Evolutionary conservation across 2,113 vertebrate genomes (phyloP).

Genomic region (Indicator indicator): DNA sequence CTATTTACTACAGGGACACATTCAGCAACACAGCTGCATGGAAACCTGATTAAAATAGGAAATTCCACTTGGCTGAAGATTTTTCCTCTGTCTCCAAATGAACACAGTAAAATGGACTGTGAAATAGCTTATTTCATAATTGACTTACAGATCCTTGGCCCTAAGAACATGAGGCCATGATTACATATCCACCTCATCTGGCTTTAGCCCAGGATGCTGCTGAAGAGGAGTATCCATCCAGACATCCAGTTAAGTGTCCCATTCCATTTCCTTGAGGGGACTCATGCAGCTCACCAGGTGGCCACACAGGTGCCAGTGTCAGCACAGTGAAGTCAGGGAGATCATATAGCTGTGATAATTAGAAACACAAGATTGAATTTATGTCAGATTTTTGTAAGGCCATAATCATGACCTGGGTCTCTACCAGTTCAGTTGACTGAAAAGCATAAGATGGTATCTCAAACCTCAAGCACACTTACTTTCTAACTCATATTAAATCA

Average conservation of each 20-base stretch:
- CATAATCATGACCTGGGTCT: background rate
- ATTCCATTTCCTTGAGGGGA: rapidly evolving
- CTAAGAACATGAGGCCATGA: background rate
- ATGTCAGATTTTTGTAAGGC: background rate
- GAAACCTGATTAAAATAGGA: background rate
- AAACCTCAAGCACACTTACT: background rate
- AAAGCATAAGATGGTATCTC: background rate
- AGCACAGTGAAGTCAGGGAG: background rate
- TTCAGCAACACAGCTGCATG: background rate
- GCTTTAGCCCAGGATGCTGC: background rate
- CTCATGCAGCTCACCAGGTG: background rate
- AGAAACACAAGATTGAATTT: background rate
- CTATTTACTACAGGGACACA: background rate
- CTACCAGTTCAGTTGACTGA: background rate
- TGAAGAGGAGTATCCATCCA: background rate
- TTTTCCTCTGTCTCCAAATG: background rate
- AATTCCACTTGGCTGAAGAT: background rate
- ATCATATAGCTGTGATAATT: rapidly evolving
- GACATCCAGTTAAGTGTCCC: background rate
- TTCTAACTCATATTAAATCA: background rate
- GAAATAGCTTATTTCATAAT: background rate
- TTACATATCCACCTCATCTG: background rate
- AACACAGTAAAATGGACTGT: background rate
- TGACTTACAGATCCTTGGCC: background rate
- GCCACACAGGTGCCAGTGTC: background rate